A percentile compares a stretch with the other conserved stretches of the same genome.
Conservation (phyloP, 64 coral and sea anemone genomes). For the Stichodactyla helianthus region DNA sequence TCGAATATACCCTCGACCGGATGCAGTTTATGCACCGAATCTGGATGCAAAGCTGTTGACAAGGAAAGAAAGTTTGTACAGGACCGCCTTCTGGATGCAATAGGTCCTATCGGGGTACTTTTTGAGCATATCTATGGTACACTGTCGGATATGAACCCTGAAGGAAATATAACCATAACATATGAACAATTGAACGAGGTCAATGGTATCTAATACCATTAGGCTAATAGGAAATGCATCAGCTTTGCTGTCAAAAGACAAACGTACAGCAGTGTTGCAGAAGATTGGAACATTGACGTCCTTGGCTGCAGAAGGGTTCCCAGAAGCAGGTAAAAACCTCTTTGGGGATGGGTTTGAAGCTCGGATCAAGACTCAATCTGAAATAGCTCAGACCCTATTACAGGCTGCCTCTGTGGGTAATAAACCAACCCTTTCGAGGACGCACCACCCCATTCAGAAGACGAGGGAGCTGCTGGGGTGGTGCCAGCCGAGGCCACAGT, state of each 20-base stretch:
- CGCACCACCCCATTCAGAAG: neutral
- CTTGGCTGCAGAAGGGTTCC: slow-evolving; percentile 45
- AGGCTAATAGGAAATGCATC: slow-evolving; percentile 51
- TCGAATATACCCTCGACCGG: too few relatives aligned
- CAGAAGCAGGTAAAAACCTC: slow-evolving; percentile 32
- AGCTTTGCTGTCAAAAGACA: slow-evolving; percentile 36
- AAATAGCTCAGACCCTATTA: slow-evolving; percentile 44
- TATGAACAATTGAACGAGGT: too few relatives aligned
- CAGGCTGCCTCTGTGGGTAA: slow-evolving; percentile 33
- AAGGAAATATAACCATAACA: too few relatives aligned
- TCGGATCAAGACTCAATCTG: slow-evolving; percentile 40
- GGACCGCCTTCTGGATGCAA: too few relatives aligned
- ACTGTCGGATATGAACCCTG: too few relatives aligned
- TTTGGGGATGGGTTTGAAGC: slow-evolving; percentile 49
- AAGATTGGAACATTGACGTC: slow-evolving; percentile 39
- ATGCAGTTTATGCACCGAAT: too few relatives aligned
- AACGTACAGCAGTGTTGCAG: slow-evolving; percentile 14
- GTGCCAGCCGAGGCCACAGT: neutral
- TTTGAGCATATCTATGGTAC: too few relatives aligned
- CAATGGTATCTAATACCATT: too few relatives aligned
- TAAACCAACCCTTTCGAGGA: slow-evolving; percentile 12
- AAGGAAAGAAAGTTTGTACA: too few relatives aligned
- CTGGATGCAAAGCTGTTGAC: too few relatives aligned
- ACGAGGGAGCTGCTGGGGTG: neutral
- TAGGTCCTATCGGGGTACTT: too few relatives aligned